These are phyloP conservation scores for Regulus satrapa DNA, from an alignment of 2,113 vertebrate species.

Conservation along the genomic window DNA sequence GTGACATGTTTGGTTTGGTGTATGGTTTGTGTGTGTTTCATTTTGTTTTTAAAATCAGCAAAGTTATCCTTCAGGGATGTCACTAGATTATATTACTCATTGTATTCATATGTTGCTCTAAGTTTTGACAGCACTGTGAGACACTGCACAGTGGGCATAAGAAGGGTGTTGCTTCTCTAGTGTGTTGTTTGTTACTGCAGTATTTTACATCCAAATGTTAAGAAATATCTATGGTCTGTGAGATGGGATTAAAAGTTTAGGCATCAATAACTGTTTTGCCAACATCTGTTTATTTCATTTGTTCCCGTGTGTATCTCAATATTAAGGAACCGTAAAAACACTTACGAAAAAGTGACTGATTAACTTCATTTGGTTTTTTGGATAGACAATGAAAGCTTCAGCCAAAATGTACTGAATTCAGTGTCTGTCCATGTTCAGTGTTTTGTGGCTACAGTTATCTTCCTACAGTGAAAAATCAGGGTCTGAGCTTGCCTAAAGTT, in stretches of 20 bases:
- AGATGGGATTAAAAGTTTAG: not conserved
- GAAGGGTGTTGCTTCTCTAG: not conserved
- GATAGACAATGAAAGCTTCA: not conserved
- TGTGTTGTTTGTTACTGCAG: not conserved
- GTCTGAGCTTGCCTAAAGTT: not conserved
- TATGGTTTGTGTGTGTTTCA: not conserved
- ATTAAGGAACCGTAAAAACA: not conserved
- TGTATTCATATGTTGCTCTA: not conserved
- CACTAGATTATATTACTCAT: not conserved
- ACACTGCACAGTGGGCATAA: not conserved
- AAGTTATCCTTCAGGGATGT: not conserved
- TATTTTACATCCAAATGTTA: not conserved
- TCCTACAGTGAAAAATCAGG: not conserved
- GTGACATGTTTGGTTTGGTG: not conserved
- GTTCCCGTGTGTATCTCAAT: fast-evolving
- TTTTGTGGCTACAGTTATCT: not conserved
- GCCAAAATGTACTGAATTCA: not conserved
- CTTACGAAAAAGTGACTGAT: not conserved
- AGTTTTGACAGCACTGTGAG: not conserved
- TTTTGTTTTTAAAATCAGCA: not conserved
- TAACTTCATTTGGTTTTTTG: not conserved
- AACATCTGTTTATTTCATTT: not conserved
- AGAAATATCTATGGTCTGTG: not conserved
- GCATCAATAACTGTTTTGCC: not conserved
- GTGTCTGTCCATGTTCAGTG: not conserved